These are phyloP conservation scores for Exocentrus adspersus DNA, from an alignment of 2,888 invertebrate genomes.

Conservation along the genomic window DNA sequence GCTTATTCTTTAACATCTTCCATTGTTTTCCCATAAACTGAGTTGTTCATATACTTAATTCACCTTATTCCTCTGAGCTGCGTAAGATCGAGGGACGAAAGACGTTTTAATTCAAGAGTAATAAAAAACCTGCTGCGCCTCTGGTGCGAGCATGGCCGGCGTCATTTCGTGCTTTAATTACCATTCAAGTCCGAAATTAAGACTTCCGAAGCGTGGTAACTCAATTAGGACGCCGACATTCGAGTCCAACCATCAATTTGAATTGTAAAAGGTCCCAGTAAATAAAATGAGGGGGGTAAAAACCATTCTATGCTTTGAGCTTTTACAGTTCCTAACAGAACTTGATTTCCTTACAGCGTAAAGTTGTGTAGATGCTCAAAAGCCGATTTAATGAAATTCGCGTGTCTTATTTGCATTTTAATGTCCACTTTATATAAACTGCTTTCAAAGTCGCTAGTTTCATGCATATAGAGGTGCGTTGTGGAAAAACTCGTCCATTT, in stretches of 20 bases:
- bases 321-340: too few species aligned
- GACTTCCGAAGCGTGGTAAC: background rate
- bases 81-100: too few species aligned
- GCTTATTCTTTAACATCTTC: too few species aligned
- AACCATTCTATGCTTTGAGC: too few species aligned
- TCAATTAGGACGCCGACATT: background rate
- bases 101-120: too few species aligned
- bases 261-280: background rate
- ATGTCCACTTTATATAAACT: background rate
- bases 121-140: too few species aligned
- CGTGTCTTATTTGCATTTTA: background rate
- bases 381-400: background rate
- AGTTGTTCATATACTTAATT: too few species aligned
- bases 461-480: background rate
- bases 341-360: background rate
- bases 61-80: too few species aligned
- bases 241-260: background rate
- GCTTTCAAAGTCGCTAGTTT: background rate
- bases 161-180: slow-evolving; percentile 1
- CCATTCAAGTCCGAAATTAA: slow-evolving; percentile 8
- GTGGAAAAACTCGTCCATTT: background rate
- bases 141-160: too few species aligned
- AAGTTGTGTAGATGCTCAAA: background rate
- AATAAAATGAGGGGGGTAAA: too few species aligned
- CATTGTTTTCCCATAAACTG: too few species aligned